phyloP scores from a whole-genome alignment of 2,888 invertebrate species.

The Lordiphosa fenestrarum region DNA sequence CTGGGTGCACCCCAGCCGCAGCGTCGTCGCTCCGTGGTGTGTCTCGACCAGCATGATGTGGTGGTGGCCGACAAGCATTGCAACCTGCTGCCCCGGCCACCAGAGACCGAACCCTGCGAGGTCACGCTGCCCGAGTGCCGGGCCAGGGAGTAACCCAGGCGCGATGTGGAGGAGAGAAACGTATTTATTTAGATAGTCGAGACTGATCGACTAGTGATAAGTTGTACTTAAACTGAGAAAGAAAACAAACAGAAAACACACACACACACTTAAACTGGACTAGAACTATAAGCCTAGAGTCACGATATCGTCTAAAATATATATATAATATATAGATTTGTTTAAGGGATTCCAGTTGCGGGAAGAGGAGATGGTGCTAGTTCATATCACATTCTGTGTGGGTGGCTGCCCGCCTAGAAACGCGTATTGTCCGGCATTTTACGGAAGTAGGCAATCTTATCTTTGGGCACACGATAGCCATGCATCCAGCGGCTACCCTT shows the following conservation, averaged over 20 bases:
- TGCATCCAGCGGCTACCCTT: slow-evolving; percentile 96
- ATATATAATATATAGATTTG: slow-evolving; percentile 2
- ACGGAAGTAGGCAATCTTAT: slow-evolving; percentile 91
- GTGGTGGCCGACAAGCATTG: slow-evolving; percentile 89
- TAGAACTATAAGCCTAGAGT: slow-evolving; percentile 16
- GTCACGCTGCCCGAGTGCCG: slow-evolving; percentile 78
- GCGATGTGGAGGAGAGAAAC: slow-evolving; percentile 11
- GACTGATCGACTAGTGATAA: slow-evolving; percentile 2
- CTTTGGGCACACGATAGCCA: slow-evolving; percentile 89
- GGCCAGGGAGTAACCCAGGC: slow-evolving; percentile 36
- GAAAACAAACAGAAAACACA: slow-evolving; percentile 1
- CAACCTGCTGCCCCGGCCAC: slow-evolving; percentile 84
- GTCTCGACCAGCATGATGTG: slow-evolving; percentile 88
- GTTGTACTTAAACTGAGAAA: slow-evolving; percentile 20
- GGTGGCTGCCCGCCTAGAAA: slow-evolving; percentile 80
- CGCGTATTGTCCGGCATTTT: slow-evolving; percentile 92
- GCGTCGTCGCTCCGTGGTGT: slow-evolving; percentile 85
- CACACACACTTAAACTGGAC: slow-evolving; percentile 11
- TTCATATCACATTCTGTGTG: slow-evolving; percentile 17
- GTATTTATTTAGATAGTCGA: slow-evolving; percentile 33
- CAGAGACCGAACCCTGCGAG: slow-evolving; percentile 85
- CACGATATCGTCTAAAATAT: slow-evolving; percentile 3
- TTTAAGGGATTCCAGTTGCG: slow-evolving; percentile 1
- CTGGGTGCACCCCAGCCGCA: slow-evolving; percentile 81
- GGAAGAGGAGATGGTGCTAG: slow-evolving; percentile 9